Evolutionary conservation across 2,113 vertebrate genomes (phyloP).

Genomic region (Chaetodon auriga): DNA sequence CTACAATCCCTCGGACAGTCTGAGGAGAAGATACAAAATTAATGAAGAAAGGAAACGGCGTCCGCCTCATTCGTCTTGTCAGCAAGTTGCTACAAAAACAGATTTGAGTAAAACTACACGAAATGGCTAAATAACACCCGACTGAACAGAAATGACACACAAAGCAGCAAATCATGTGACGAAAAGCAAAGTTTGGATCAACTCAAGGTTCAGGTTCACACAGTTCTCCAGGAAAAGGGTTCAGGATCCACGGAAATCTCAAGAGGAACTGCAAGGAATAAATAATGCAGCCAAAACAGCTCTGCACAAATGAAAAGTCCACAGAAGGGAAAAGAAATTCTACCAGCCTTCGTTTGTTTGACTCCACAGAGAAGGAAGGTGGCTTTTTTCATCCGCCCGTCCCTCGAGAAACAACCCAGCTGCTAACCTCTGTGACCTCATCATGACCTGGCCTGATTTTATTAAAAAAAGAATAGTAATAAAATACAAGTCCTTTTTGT

Average conservation of each 20-base stretch:
- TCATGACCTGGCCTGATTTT: conserved; percentile 28
- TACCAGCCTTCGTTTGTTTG: conserved; percentile 77
- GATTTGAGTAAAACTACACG: conserved; percentile 58
- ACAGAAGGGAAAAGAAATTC: conserved; percentile 81
- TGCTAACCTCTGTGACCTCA: conserved; percentile 18
- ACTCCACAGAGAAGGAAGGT: conserved; percentile 87
- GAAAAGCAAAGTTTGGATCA: conserved; percentile 71
- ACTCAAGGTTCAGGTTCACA: conserved; percentile 64
- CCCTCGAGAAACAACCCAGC: conserved; percentile 30
- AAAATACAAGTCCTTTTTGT: conserved; percentile 36
- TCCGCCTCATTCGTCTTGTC: conserved; percentile 46
- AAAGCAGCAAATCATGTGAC: conserved; percentile 83
- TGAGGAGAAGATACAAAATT: conserved; percentile 58
- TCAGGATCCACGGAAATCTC: conserved; percentile 75
- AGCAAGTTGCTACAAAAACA: conserved; percentile 73
- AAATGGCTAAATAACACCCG: conserved; percentile 47
- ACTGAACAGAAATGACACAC: conserved; percentile 71
- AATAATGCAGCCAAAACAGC: conserved; percentile 64
- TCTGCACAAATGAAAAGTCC: conserved; percentile 68
- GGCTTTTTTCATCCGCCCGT: conserved; percentile 71
- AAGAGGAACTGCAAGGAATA: conserved; percentile 53
- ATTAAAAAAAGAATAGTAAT: conserved; percentile 43
- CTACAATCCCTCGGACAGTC: conserved; percentile 67
- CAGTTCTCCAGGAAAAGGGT: conserved; percentile 77
- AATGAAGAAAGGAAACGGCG: conserved; percentile 18